Conservation (phyloP, 1,140 invertebrate species). For the Bombus breviceps region DNA sequence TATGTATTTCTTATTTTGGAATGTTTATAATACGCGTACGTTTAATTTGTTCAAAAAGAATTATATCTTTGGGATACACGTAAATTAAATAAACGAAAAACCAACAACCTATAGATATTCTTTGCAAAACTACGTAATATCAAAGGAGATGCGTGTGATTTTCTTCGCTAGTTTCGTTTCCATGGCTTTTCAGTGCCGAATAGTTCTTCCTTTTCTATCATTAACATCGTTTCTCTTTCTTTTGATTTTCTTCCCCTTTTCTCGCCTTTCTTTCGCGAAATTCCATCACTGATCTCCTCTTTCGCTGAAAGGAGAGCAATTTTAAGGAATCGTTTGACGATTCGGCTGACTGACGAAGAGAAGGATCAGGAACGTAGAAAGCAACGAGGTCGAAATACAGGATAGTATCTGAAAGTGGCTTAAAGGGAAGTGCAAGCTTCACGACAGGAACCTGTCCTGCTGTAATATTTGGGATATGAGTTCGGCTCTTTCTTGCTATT, state of each 20-base stretch:
- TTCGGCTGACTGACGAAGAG: neutral
- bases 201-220: neutral
- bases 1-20: too few relatives aligned
- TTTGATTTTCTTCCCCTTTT: neutral
- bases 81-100: too few relatives aligned
- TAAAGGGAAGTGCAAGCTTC: neutral
- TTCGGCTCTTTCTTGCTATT: neutral
- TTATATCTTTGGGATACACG: too few relatives aligned
- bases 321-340: slow-evolving; percentile 15
- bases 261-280: neutral
- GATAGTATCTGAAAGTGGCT: neutral
- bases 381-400: neutral
- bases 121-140: neutral
- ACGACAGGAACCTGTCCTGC: neutral
- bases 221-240: neutral
- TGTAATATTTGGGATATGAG: slow-evolving; percentile 35
- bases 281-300: neutral
- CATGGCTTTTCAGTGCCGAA: neutral
- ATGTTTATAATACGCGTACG: too few relatives aligned
- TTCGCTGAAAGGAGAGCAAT: neutral
- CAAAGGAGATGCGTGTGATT: neutral
- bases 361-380: neutral
- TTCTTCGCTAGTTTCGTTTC: neutral
- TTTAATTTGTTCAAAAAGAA: too few relatives aligned
- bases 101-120: neutral